Percentiles rank a stretch among this genome's conserved stretches.
phyloP scores from a whole-genome alignment of 92 coral and sea anemone genomes.

The Zoanthus sansibaricus region DNA sequence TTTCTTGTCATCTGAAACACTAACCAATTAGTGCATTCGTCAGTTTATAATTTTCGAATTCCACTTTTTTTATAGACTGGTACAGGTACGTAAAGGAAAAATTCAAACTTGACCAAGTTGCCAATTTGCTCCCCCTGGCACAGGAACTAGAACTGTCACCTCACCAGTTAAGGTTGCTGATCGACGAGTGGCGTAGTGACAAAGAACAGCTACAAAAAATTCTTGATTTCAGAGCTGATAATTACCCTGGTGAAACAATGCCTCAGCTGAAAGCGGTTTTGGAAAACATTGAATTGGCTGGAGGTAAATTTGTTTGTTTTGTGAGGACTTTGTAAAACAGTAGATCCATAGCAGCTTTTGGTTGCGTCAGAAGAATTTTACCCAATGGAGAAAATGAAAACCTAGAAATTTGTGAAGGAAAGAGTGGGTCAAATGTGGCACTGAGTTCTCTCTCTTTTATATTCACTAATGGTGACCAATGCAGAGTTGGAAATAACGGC shows the following conservation, averaged over 20 bases:
- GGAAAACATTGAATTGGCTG: not conserved
- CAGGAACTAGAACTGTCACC: not conserved
- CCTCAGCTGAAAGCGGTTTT: not conserved
- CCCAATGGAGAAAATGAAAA: no score
- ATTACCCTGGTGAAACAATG: not conserved
- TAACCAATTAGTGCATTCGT: no score
- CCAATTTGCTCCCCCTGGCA: constrained; percentile 14
- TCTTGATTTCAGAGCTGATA: not conserved
- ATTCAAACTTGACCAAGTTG: not conserved
- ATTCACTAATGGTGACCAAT: no score
- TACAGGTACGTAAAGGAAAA: not conserved
- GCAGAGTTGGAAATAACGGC: no score
- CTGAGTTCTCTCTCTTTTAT: no score
- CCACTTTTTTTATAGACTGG: not conserved
- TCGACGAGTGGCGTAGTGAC: constrained; percentile 1
- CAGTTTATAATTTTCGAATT: not conserved
- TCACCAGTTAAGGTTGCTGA: not conserved
- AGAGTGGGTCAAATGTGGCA: no score
- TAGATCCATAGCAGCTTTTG: no score
- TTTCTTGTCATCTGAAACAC: no score
- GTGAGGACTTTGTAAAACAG: no score
- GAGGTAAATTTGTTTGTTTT: not conserved
- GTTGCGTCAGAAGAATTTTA: no score
- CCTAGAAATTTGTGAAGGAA: no score
- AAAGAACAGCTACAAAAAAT: not conserved